Evolutionary conservation across 2,113 vertebrate genomes (phyloP).

Genomic region (Empidonax traillii): DNA sequence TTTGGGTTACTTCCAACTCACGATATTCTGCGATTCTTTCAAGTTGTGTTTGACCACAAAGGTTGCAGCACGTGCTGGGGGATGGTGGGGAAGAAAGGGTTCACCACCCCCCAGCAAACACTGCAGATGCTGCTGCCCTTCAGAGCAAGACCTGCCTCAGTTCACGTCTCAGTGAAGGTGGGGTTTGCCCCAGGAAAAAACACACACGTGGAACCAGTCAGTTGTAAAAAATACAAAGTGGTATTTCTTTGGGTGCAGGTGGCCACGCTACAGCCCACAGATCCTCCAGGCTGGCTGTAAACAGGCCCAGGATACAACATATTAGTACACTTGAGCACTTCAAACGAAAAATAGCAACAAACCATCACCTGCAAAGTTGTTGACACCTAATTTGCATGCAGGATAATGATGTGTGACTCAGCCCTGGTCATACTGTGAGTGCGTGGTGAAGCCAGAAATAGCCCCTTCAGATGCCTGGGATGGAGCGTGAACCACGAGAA

Average conservation of each 20-base stretch:
- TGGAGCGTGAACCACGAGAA: not conserved
- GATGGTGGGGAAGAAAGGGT: not conserved
- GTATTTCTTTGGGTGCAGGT: not conserved
- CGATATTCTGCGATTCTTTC: not conserved
- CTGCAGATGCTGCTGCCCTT: not conserved
- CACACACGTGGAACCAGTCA: not conserved
- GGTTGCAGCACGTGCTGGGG: fast-evolving
- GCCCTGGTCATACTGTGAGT: not conserved
- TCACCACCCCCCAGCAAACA: not conserved
- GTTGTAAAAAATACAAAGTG: not conserved
- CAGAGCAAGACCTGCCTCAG: not conserved
- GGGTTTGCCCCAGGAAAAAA: conserved; percentile 23
- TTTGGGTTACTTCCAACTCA: not conserved
- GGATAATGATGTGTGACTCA: conserved; percentile 46
- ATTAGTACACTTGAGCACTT: not conserved
- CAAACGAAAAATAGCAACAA: not conserved
- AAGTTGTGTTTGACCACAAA: not conserved
- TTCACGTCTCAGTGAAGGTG: not conserved
- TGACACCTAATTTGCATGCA: not conserved
- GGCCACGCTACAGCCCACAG: not conserved
- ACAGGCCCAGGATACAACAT: not conserved
- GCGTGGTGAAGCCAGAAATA: not conserved
- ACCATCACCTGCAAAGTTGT: conserved; percentile 42
- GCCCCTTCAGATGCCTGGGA: not conserved
- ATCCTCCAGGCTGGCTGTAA: not conserved